Conservation (phyloP, 2,113 vertebrate genomes). For the Chamaetylas fuelleborni region DNA sequence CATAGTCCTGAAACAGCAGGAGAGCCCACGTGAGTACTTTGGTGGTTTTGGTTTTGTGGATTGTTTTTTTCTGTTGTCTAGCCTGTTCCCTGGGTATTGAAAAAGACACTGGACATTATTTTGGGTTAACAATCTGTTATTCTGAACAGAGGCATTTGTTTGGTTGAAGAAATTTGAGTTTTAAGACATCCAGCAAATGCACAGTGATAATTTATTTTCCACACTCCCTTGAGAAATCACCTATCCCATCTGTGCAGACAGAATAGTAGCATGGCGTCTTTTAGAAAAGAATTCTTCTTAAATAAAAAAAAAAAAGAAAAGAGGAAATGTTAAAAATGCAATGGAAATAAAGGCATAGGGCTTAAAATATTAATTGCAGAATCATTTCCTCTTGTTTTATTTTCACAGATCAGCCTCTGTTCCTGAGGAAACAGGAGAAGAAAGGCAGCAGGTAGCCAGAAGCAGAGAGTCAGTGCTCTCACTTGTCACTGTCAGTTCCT, state of each 20-base stretch:
- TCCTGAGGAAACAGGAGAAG: constrained; percentile 25
- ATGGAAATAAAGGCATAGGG: background rate
- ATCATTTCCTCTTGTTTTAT: background rate
- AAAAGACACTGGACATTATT: background rate
- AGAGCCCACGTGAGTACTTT: background rate
- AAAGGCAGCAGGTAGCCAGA: constrained; percentile 47
- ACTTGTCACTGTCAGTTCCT: constrained; percentile 45
- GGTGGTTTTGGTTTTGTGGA: background rate
- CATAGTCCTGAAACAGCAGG: background rate
- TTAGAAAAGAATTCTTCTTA: background rate
- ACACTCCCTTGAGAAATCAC: background rate
- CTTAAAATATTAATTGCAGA: constrained; percentile 44
- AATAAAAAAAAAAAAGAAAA: background rate
- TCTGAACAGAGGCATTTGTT: background rate
- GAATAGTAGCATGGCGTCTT: background rate
- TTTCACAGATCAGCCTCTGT: background rate
- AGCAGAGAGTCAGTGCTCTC: background rate
- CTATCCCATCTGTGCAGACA: background rate
- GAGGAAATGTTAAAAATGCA: background rate
- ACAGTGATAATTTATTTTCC: background rate
- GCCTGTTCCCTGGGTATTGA: background rate
- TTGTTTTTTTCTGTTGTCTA: background rate
- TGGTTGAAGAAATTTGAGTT: background rate
- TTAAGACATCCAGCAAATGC: background rate
- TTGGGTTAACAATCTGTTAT: background rate